A percentile compares a stretch with the other conserved stretches of the same genome.
Conservation (phyloP, 2,888 invertebrate genomes). For the Morpho helenor region DNA sequence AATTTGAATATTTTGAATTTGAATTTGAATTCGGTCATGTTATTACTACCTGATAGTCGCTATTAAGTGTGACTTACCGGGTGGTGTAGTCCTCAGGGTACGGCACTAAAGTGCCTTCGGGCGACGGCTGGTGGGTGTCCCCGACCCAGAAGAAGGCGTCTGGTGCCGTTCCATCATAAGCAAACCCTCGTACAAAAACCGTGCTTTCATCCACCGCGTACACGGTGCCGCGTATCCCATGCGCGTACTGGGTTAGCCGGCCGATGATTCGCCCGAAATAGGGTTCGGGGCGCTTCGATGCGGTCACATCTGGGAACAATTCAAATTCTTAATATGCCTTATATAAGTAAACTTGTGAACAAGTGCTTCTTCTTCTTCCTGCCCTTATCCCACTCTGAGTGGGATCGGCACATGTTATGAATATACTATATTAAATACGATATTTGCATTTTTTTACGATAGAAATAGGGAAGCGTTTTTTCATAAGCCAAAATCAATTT, state of each 20-base stretch:
- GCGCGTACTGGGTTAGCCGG: slow-evolving; percentile 84
- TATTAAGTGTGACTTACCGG: slow-evolving; percentile 78
- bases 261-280: slow-evolving; percentile 90
- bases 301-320: slow-evolving; percentile 37
- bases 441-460: too few relatives aligned
- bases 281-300: slow-evolving; percentile 68
- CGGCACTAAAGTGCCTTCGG: slow-evolving; percentile 90
- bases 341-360: too few relatives aligned
- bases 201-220: slow-evolving; percentile 95
- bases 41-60: too few relatives aligned
- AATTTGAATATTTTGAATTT: too few relatives aligned
- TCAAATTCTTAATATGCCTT: too few relatives aligned
- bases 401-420: too few relatives aligned
- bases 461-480: too few relatives aligned
- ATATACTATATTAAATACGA: too few relatives aligned
- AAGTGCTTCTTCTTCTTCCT: too few relatives aligned
- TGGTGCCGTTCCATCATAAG: slow-evolving; percentile 92
- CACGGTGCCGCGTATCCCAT: slow-evolving; percentile 88
- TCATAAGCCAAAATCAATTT: too few relatives aligned
- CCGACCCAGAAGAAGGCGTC: slow-evolving; percentile 96
- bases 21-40: too few relatives aligned
- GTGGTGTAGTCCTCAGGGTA: slow-evolving; percentile 91
- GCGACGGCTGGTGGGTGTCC: slow-evolving; percentile 87
- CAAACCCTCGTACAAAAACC: slow-evolving; percentile 90
- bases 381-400: too few relatives aligned